Conservation (phyloP, 2,797 vertebrate genomes). For the Semaprochilodus insignis region DNA sequence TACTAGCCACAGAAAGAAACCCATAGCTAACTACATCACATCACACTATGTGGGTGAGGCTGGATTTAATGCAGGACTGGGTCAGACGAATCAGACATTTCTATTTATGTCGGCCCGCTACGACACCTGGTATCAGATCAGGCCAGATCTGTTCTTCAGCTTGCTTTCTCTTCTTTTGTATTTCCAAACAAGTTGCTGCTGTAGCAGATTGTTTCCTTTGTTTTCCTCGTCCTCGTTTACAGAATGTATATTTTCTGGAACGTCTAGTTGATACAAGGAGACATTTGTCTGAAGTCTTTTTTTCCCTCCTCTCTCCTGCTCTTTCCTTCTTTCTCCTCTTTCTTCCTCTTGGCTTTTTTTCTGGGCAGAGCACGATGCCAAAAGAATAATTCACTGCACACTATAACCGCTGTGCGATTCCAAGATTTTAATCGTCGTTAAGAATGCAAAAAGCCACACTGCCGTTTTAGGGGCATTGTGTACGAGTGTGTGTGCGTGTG, state of each 20-base stretch:
- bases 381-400: conserved; percentile 67
- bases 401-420: conserved; percentile 47
- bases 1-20: too few species aligned
- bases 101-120: too few species aligned
- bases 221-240: neutral
- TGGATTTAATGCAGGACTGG: too few species aligned
- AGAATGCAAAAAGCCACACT: conserved; percentile 51
- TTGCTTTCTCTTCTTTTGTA: conserved; percentile 19
- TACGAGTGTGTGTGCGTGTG: conserved; percentile 35
- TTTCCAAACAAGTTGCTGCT: neutral
- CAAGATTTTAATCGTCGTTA: conserved; percentile 67
- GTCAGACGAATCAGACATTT: too few species aligned
- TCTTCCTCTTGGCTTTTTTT: conserved; percentile 27
- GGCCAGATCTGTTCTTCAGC: neutral
- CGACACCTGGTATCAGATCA: neutral
- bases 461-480: conserved; percentile 42
- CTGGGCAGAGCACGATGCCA: conserved; percentile 59
- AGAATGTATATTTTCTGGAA: conserved; percentile 45
- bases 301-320: neutral
- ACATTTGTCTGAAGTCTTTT: conserved; percentile 39
- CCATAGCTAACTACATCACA: too few species aligned
- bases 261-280: conserved; percentile 66
- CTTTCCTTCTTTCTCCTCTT: neutral
- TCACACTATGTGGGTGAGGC: too few species aligned
- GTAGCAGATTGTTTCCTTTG: neutral